Conservation (phyloP, 2,797 vertebrate genomes). For the Neosilurus hyrtlii region DNA sequence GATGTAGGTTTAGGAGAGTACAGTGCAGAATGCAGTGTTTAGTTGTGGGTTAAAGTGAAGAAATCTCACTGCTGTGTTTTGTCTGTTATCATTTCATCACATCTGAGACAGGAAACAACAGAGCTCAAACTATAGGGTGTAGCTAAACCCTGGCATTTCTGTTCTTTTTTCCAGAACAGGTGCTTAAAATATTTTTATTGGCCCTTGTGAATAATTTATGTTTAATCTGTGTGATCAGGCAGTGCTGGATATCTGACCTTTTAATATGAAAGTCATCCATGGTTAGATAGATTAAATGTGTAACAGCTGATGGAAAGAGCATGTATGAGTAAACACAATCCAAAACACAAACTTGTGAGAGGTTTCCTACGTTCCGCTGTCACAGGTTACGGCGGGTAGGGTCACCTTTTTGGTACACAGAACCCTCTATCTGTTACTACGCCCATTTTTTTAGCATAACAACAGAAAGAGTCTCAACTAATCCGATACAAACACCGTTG, state of each 20-base stretch:
- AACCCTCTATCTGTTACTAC: not conserved
- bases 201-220: not conserved
- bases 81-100: not conserved
- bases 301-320: not conserved
- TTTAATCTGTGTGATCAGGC: not conserved
- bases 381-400: no score
- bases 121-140: not conserved
- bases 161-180: not conserved
- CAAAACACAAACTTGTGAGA: not conserved
- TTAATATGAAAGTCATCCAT: not conserved
- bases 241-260: not conserved
- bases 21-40: not conserved
- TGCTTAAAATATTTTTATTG: not conserved
- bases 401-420: not conserved
- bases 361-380: not conserved
- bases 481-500: no score
- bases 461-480: not conserved
- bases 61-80: not conserved
- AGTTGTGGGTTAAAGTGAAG: not conserved
- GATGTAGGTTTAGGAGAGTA: not conserved
- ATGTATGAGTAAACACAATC: not conserved
- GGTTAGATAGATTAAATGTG: not conserved
- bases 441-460: not conserved
- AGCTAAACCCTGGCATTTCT: not conserved
- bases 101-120: not conserved